Evolutionary conservation across 2,888 invertebrate species (phyloP).

Genomic region (Callinectes sapidus): DNA sequence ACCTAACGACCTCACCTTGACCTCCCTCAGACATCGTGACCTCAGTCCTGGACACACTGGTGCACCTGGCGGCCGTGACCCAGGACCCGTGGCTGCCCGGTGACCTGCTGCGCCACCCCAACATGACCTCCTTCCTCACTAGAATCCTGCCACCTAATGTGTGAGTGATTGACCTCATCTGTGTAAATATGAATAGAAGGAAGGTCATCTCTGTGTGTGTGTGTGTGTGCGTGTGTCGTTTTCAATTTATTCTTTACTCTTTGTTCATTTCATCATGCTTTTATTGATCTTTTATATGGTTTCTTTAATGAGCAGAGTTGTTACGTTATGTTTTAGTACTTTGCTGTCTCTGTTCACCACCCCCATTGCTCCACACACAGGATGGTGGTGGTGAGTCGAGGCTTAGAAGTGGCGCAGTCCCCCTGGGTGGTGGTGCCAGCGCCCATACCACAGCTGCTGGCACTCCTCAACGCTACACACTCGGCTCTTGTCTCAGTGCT

Average conservation of each 20-base stretch:
- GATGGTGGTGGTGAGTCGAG: not conserved
- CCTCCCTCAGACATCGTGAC: conserved; percentile 28
- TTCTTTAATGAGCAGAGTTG: too few relatives aligned
- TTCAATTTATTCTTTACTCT: too few relatives aligned
- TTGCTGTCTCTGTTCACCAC: too few relatives aligned
- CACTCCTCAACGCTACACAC: not conserved
- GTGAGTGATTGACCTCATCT: not conserved
- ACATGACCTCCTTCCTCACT: conserved; percentile 22
- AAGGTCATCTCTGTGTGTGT: too few relatives aligned
- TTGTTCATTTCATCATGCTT: too few relatives aligned
- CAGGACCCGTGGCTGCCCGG: conserved; percentile 7
- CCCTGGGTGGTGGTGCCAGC: not conserved
- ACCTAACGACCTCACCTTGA: not conserved
- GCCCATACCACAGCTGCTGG: conserved; percentile 42
- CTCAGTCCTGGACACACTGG: conserved; percentile 2
- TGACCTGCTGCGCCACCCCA: conserved; percentile 7
- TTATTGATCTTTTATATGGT: too few relatives aligned
- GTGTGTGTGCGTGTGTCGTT: not conserved
- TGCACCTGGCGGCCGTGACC: not conserved
- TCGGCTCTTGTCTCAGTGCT: not conserved
- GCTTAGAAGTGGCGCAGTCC: not conserved
- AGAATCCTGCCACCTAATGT: not conserved
- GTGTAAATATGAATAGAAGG: not conserved
- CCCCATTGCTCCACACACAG: not conserved
- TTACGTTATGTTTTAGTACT: too few relatives aligned